phyloP scores from a whole-genome alignment of 2,113 vertebrate genomes.

The Poecilia latipinna region DNA sequence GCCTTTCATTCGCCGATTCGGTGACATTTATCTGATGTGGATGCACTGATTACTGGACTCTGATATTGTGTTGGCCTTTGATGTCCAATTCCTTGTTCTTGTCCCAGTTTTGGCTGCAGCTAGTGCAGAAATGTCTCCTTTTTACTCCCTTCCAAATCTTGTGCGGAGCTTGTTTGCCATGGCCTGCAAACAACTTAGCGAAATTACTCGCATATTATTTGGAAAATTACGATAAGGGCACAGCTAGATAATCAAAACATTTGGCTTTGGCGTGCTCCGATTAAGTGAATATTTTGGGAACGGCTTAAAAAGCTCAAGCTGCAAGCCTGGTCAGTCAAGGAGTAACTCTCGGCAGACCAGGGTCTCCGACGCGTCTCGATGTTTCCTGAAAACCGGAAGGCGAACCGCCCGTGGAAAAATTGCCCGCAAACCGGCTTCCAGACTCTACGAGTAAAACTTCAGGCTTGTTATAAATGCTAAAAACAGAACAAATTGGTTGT shows the following conservation, averaged over 20 bases:
- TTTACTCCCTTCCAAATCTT: slow-evolving; percentile 53
- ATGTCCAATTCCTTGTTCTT: slow-evolving; percentile 71
- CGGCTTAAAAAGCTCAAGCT: slow-evolving; percentile 39
- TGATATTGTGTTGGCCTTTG: slow-evolving; percentile 73
- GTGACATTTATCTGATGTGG: slow-evolving; percentile 76
- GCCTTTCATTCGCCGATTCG: slow-evolving; percentile 74
- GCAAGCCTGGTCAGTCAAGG: not conserved
- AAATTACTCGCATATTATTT: slow-evolving; percentile 49
- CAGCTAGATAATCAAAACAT: slow-evolving; percentile 39
- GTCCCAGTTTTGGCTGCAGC: slow-evolving; percentile 64
- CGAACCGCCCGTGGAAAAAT: slow-evolving; percentile 51
- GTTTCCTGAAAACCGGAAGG: slow-evolving; percentile 11
- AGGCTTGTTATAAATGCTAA: slow-evolving; percentile 74
- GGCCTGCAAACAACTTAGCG: slow-evolving; percentile 44
- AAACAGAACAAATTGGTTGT: slow-evolving; percentile 61
- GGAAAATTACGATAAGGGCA: slow-evolving; percentile 36
- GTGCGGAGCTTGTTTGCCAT: slow-evolving; percentile 38
- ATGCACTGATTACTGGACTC: slow-evolving; percentile 75
- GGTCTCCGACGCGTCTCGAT: not conserved
- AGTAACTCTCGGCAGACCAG: not conserved
- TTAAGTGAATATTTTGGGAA: slow-evolving; percentile 35
- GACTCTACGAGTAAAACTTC: slow-evolving; percentile 59
- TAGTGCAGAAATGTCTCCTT: slow-evolving; percentile 62
- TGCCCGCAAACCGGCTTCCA: slow-evolving; percentile 32
- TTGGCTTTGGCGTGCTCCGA: slow-evolving; percentile 45